Conservation (phyloP, 2,797 vertebrate species). For the Takifugu ocellatus region DNA sequence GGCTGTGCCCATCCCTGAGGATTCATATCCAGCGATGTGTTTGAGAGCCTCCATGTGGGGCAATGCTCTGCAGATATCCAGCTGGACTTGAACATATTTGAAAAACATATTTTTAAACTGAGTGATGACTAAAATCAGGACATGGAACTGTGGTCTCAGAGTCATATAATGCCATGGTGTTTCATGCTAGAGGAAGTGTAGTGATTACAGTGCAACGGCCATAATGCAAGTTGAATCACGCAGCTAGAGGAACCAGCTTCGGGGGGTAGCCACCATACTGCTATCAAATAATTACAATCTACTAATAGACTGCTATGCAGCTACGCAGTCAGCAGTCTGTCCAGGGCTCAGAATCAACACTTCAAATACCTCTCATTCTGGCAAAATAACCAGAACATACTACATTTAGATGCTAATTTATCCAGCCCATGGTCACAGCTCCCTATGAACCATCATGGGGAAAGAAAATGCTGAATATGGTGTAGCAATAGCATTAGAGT, state of each 20-base stretch:
- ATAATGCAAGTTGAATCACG: constrained; percentile 52
- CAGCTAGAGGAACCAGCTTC: constrained; percentile 45
- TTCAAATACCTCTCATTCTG: constrained; percentile 61
- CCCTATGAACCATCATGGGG: constrained; percentile 44
- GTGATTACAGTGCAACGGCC: constrained; percentile 54
- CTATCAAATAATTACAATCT: constrained; percentile 73
- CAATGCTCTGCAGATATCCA: constrained; percentile 52
- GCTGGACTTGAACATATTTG: constrained; percentile 48
- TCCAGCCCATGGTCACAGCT: constrained; percentile 62
- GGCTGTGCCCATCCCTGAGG: constrained; percentile 42
- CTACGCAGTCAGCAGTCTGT: constrained; percentile 62
- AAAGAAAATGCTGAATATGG: constrained; percentile 63
- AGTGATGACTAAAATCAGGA: constrained; percentile 34
- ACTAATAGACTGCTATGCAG: constrained; percentile 67
- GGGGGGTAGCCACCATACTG: constrained; percentile 44
- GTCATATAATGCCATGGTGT: constrained; percentile 30
- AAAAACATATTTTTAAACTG: constrained; percentile 39
- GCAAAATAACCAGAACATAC: constrained; percentile 51
- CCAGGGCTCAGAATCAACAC: constrained; percentile 45
- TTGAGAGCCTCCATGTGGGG: constrained; percentile 56
- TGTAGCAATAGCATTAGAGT: constrained; percentile 56
- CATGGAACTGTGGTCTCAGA: constrained; percentile 39
- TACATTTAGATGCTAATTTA: constrained; percentile 78
- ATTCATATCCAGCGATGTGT: constrained; percentile 36
- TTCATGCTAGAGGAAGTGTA: constrained; percentile 5